phyloP scores from a whole-genome alignment of 2,888 invertebrate genomes.

The Harpalus rubripes region DNA sequence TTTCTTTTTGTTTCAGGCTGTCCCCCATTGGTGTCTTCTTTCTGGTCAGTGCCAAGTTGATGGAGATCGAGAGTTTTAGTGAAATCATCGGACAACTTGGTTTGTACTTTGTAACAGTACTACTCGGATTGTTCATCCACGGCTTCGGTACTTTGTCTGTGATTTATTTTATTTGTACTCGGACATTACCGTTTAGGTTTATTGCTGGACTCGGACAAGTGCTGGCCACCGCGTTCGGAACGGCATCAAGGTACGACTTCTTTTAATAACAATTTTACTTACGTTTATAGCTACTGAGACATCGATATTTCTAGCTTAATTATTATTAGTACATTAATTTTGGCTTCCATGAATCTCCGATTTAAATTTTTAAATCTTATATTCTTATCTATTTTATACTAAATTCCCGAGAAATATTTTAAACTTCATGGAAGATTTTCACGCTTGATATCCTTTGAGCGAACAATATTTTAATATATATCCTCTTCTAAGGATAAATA shows the following conservation, averaged over 20 bases:
- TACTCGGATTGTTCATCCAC: constrained; percentile 94
- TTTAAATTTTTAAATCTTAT: neutral
- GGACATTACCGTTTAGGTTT: constrained; percentile 90
- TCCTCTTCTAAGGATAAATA: neutral
- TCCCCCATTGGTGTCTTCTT: constrained; percentile 94
- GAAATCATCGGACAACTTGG: constrained; percentile 93
- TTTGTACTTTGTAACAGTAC: constrained; percentile 94
- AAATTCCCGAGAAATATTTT: neutral
- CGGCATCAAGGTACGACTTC: constrained; percentile 87
- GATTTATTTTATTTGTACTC: constrained; percentile 90
- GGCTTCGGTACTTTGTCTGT: constrained; percentile 94
- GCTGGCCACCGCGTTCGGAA: constrained; percentile 96
- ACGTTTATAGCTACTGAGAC: too few relatives aligned
- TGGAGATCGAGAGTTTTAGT: constrained; percentile 92
- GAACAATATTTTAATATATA: neutral
- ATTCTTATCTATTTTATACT: neutral
- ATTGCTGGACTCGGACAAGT: constrained; percentile 93
- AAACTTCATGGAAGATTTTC: neutral
- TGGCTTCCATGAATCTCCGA: too few relatives aligned
- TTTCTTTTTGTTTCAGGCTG: constrained; percentile 80
- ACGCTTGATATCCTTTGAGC: neutral
- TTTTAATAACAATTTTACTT: neutral
- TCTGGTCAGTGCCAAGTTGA: constrained; percentile 92
- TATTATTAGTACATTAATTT: too few relatives aligned
- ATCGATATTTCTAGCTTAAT: too few relatives aligned